These are phyloP conservation scores for Aphelenchoides besseyi DNA, from an alignment of 1,140 invertebrate species.

Conservation along the genomic window DNA sequence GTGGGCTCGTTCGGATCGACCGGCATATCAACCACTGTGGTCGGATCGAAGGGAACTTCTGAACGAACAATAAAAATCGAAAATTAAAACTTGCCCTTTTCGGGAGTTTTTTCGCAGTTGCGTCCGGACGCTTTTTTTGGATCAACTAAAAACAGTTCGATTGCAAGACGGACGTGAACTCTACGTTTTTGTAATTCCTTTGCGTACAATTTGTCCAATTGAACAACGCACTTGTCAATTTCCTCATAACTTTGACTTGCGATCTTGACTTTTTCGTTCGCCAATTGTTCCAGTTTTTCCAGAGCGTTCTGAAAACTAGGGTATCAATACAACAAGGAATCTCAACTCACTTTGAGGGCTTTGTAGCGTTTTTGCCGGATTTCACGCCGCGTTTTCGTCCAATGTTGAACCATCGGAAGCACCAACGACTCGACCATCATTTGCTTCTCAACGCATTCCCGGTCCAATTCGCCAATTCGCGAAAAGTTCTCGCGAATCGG, in stretches of 20 bases:
- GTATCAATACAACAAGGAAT: neutral
- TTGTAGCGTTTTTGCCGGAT: conserved; percentile 19
- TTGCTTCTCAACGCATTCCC: conserved; percentile 22
- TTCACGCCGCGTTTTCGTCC: conserved; percentile 21
- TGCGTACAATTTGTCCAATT: conserved; percentile 23
- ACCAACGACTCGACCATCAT: conserved; percentile 14
- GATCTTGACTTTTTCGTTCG: conserved; percentile 22
- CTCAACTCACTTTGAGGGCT: conserved; percentile 15
- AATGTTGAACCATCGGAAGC: conserved; percentile 14
- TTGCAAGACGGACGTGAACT: neutral
- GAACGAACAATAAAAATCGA: neutral
- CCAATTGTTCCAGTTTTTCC: conserved; percentile 18
- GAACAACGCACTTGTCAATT: conserved; percentile 21
- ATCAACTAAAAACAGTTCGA: neutral
- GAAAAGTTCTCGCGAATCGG: conserved; percentile 14
- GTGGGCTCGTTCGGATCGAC: conserved; percentile 99
- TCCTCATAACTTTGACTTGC: conserved; percentile 25
- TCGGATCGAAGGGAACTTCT: conserved; percentile 13
- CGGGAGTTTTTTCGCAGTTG: neutral
- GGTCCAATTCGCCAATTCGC: conserved; percentile 19
- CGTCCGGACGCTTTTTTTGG: neutral
- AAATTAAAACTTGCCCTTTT: conserved; percentile 3
- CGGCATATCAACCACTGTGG: conserved; percentile 90
- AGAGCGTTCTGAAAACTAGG: conserved; percentile 16
- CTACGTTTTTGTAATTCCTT: neutral